Conservation (phyloP, 2,888 invertebrate genomes). For the Himalopsyche japonica region DNA sequence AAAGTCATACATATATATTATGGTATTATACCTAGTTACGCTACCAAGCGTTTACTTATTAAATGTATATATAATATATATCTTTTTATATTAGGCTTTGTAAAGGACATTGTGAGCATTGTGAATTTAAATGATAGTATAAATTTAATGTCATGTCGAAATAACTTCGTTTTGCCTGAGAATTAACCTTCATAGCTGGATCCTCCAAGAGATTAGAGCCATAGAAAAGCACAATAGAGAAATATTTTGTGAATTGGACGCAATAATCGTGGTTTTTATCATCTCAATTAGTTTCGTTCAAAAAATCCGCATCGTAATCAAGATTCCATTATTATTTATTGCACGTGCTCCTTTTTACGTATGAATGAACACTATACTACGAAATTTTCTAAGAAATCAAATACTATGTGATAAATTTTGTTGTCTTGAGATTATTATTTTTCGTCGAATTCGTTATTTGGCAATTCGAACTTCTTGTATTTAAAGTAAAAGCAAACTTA, state of each 20-base stretch:
- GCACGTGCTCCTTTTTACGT: neutral
- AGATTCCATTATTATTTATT: slow-evolving; percentile 13
- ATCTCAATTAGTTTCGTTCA: slow-evolving; percentile 20
- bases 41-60: too few relatives aligned
- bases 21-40: too few relatives aligned
- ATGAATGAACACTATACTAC: neutral
- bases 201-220: neutral
- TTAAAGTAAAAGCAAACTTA: too few relatives aligned
- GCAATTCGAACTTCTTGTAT: too few relatives aligned
- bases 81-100: too few relatives aligned
- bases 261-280: slow-evolving; percentile 19
- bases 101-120: neutral
- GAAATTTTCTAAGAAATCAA: neutral
- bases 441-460: too few relatives aligned
- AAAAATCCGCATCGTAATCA: slow-evolving; percentile 3
- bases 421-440: too few relatives aligned
- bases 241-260: slow-evolving; percentile 8
- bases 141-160: neutral
- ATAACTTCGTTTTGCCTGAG: neutral
- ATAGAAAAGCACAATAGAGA: neutral
- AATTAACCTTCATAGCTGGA: neutral
- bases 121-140: neutral
- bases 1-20: too few relatives aligned
- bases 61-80: too few relatives aligned
- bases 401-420: too few relatives aligned